Base-by-base conservation (phyloP, 2,888 invertebrate genomes). In the Lochmaea capreae region DNA sequence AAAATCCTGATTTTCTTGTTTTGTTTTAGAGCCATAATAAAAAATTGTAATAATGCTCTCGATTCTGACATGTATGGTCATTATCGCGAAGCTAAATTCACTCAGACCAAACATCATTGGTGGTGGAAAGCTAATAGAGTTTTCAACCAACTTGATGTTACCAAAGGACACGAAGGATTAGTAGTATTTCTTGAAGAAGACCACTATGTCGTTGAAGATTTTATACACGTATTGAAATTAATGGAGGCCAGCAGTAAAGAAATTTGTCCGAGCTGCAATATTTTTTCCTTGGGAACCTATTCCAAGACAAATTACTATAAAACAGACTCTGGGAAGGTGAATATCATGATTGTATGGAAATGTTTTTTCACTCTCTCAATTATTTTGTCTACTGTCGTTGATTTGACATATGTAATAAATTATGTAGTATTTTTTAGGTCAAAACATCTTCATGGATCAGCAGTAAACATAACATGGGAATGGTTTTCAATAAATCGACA, bases 51-150 rank as follows among this genome's bases (percentile, higher is more conserved):
- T 83, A 99, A 99, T 87, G 97, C 97, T 0, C 88, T 93, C 12
- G 93, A 94, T 87, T 98, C 99, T 3, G 99, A 99, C 85, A 90
- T 96, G 22, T 98, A 99, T 88, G 99, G 98, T 0, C 98, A 99
- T 86, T 99, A 99, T 87, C 89, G 99, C 66, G 97, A 98, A 85
- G 97, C 98, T 0, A 95, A 96, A 84, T 97, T 97, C 86, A 97
- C 98, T 0, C 99, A 98, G 87, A 98, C 98, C 0, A 99, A 99
- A 85, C 99, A 99, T 86, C 99, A 99, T 85, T 99, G 99, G 99
- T 98, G 98, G 96, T 99, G 99, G 99, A 99, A 99, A 87, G 97
- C 98, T 3, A 95, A 96, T 86, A 89, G 95, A 81, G 96, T 98
- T 54, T 98, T 98, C 88, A 96, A 97, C 85, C 95, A 95, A 81